Conservation (phyloP, 1,140 invertebrate species). For the Notospermus geniculatus region DNA sequence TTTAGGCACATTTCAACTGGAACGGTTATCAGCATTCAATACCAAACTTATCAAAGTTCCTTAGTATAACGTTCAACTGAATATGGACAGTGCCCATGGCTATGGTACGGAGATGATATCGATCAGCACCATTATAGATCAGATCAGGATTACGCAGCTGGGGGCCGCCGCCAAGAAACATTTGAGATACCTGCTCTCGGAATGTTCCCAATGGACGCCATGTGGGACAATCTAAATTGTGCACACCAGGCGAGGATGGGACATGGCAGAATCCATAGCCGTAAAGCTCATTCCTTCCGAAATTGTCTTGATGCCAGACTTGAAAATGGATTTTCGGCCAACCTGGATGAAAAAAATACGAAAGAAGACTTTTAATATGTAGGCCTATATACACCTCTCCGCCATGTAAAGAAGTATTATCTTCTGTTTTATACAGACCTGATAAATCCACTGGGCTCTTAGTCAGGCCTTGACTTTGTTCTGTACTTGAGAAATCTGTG, state of each 20-base stretch:
- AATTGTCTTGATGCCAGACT: conserved; percentile 76
- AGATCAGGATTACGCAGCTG: conserved; percentile 66
- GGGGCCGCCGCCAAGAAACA: conserved; percentile 54
- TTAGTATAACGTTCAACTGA: conserved; percentile 68
- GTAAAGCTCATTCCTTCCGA: conserved; percentile 73
- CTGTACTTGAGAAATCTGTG: too few species aligned
- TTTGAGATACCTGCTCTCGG: conserved; percentile 51
- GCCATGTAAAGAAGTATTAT: too few species aligned
- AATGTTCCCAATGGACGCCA: conserved; percentile 73
- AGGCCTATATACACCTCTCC: too few species aligned
- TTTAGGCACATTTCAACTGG: too few species aligned
- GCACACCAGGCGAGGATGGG: conserved; percentile 77
- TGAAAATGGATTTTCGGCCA: conserved; percentile 85
- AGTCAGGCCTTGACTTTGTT: too few species aligned
- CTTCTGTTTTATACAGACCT: too few species aligned
- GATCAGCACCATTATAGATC: conserved; percentile 69
- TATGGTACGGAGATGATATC: conserved; percentile 73
- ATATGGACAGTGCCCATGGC: conserved; percentile 74
- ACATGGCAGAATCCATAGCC: conserved; percentile 82
- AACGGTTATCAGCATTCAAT: conserved; percentile 44
- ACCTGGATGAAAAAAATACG: conserved; percentile 61
- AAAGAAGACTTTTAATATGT: too few species aligned
- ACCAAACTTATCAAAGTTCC: conserved; percentile 81
- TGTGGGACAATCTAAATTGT: conserved; percentile 76
- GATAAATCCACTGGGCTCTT: too few species aligned